Base-by-base conservation (phyloP, 2,888 invertebrate genomes). In the Amiota communis region DNA sequence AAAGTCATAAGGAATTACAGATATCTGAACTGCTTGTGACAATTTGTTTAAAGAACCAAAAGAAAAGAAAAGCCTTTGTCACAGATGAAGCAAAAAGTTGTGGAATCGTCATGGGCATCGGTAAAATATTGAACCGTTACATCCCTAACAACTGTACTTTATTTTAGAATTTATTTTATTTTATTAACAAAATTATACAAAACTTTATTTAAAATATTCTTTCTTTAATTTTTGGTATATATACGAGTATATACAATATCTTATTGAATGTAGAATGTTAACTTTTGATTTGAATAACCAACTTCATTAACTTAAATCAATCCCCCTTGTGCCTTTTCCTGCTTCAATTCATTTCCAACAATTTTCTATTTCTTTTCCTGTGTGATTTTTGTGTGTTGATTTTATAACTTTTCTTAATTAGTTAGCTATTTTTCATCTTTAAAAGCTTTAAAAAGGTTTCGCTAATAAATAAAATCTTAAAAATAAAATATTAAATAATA, bases 381-480 rank as follows among this genome's bases (percentile, higher is more conserved):
- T 36, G 2, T 36, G 6, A 53, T 53, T 53, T 53, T 59, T 57
- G 2, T 57, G 1, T 57, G 1, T 8, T 57, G 9, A 6, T 17
- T 63, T 63, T 15, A n/a, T n/a, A n/a, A n/a, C 1, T 53, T 68
- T 68, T 73, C 11, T 20, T 59, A 36, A 63, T 46, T 61, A 20
- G 8, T 57, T 57, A 15, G 57, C 69, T 70, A 70, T 64, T 36
- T 74, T 69, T 71, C 73, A 71, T 76, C 63, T 78, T 77, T 81
- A 73, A 75, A 80, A 82, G 82, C 81, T 86, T 85, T 81, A 85
- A 81, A 80, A 79, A 86, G 87, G 87, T 88, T 87, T 87, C 87
- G 87, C 87, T 83, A 80, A 77, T 73, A 75, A 81, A 76, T 79
- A 76, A 79, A 77, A 67, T 75, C 73, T 75, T 70, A 68, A 63